These are phyloP conservation scores for Bradysia coprophila DNA, from an alignment of 1,140 invertebrate genomes.

Conservation along the genomic window DNA sequence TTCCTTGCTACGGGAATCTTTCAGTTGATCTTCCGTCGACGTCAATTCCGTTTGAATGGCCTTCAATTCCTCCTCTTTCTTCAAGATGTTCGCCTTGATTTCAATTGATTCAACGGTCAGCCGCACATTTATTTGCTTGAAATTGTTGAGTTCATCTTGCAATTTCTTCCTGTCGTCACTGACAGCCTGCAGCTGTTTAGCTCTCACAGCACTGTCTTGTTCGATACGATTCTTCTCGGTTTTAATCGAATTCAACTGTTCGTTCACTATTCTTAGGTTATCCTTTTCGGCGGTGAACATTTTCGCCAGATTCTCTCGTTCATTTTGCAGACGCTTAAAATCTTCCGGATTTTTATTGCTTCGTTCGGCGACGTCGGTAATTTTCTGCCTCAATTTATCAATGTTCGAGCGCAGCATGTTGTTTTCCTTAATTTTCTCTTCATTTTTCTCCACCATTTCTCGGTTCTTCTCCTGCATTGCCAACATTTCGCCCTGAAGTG, in stretches of 20 bases:
- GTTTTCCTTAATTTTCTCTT: constrained; percentile 44
- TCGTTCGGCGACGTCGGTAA: constrained; percentile 76
- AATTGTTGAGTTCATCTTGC: constrained; percentile 25
- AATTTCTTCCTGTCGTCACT: constrained; percentile 28
- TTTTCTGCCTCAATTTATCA: constrained; percentile 53
- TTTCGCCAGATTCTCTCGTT: constrained; percentile 59
- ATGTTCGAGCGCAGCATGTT: constrained; percentile 48
- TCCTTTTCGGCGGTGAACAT: constrained; percentile 54
- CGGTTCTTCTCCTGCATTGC: constrained; percentile 57
- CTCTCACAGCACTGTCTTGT: constrained; percentile 42
- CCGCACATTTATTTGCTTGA: constrained; percentile 22
- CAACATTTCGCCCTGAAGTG: constrained; percentile 50
- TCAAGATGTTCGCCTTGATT: constrained; percentile 29
- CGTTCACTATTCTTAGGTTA: constrained; percentile 37
- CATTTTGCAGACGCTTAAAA: constrained; percentile 67
- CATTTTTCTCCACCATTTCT: constrained; percentile 45
- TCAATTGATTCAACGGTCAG: constrained; percentile 32
- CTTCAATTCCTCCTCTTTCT: constrained; percentile 37
- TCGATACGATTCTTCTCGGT: constrained; percentile 55
- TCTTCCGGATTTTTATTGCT: constrained; percentile 83
- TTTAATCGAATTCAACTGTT: constrained; percentile 40
- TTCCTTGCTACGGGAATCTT: constrained; percentile 57
- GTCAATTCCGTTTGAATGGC: constrained; percentile 47
- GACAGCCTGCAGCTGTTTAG: constrained; percentile 30
- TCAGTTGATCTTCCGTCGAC: constrained; percentile 44